phyloP scores from a whole-genome alignment of 2,888 invertebrate genomes.

The Dromius quadrimaculatus region DNA sequence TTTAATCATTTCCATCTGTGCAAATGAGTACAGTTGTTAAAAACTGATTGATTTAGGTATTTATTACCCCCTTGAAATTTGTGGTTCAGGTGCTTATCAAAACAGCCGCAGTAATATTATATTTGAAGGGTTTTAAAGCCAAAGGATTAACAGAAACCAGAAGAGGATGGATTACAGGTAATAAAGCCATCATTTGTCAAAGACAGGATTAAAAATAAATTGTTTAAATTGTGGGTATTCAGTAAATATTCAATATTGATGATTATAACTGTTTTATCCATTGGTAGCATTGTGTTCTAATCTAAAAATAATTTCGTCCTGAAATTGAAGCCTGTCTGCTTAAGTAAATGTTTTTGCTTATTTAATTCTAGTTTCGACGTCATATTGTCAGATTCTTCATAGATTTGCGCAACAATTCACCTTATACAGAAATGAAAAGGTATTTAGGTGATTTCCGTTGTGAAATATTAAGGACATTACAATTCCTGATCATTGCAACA shows the following conservation, averaged over 20 bases:
- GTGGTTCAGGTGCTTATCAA: background rate
- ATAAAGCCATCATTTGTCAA: background rate
- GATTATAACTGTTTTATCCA: background rate
- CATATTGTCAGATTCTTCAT: background rate
- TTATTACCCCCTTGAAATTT: background rate
- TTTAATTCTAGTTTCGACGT: no score
- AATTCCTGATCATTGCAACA: background rate
- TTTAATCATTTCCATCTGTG: background rate
- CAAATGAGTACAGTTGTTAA: background rate
- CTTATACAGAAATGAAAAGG: conserved; percentile 2
- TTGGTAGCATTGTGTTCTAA: no score
- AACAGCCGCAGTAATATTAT: background rate
- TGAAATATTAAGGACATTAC: conserved; percentile 5
- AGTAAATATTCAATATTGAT: background rate
- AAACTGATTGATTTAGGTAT: background rate
- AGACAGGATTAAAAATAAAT: background rate
- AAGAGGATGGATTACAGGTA: background rate
- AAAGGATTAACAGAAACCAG: background rate
- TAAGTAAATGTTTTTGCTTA: no score
- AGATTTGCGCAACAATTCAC: conserved; percentile 6
- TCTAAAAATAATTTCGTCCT: background rate
- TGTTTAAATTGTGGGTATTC: background rate
- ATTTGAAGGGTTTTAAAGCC: background rate
- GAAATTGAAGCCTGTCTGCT: no score
- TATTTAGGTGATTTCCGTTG: conserved; percentile 16